Evolutionary conservation across 2,888 invertebrate genomes (phyloP).

Genomic region (Zygothrica quintamaculata): DNA sequence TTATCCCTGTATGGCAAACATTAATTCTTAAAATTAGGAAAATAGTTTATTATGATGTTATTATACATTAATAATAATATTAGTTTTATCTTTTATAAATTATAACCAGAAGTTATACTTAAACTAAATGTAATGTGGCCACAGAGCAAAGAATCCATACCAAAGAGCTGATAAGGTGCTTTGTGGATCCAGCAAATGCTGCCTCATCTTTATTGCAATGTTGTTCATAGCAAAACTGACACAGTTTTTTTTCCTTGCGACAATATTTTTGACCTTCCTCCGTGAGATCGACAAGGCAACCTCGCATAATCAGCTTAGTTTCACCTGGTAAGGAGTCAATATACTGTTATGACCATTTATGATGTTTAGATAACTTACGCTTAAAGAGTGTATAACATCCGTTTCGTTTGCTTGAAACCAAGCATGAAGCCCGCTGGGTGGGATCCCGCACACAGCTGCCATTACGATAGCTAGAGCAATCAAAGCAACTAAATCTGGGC

Average conservation of each 20-base stretch:
- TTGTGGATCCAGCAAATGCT: background rate
- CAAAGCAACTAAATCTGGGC: constrained; percentile 30
- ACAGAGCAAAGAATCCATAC: constrained; percentile 17
- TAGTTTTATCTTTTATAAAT: background rate
- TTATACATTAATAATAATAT: background rate
- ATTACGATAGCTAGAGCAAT: constrained; percentile 34
- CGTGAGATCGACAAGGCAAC: constrained; percentile 69
- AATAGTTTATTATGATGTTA: background rate
- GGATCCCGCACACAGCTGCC: constrained; percentile 32
- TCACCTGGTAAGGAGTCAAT: constrained; percentile 43
- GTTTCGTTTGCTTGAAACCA: constrained; percentile 13
- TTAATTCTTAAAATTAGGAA: too few species aligned
- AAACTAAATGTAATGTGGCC: background rate
- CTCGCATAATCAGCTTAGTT: constrained; percentile 67
- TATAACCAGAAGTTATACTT: background rate
- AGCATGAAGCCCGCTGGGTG: constrained; percentile 12
- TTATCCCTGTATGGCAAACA: too few species aligned
- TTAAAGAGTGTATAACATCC: constrained; percentile 72
- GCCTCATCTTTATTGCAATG: constrained; percentile 65
- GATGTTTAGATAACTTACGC: constrained; percentile 44
- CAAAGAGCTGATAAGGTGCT: background rate
- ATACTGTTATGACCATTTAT: background rate
- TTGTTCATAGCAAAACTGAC: constrained; percentile 62
- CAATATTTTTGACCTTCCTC: constrained; percentile 62
- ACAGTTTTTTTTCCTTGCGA: constrained; percentile 48